Conservation (phyloP, 2,888 invertebrate genomes). For the Miltochrista miniata region DNA sequence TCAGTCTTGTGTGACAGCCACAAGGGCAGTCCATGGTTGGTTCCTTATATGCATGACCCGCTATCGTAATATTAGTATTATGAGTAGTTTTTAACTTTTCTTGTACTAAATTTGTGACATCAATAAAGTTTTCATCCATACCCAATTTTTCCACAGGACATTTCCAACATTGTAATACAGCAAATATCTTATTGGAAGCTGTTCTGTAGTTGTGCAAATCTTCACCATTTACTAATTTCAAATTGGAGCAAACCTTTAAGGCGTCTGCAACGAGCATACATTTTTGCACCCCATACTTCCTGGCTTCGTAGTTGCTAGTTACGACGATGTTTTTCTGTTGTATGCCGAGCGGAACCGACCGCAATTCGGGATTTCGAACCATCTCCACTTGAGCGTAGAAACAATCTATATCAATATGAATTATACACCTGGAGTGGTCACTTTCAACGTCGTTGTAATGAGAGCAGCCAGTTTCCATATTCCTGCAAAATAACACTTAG, state of each 20-base stretch:
- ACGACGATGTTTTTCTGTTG: constrained; percentile 94
- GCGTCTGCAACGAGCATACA: constrained; percentile 92
- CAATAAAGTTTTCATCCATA: constrained; percentile 93
- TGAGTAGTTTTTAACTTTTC: constrained; percentile 73
- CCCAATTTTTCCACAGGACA: constrained; percentile 91
- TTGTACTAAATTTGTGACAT: constrained; percentile 88
- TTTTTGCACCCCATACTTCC: constrained; percentile 89
- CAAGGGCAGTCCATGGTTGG: constrained; percentile 86
- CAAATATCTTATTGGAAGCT: constrained; percentile 90
- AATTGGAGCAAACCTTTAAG: constrained; percentile 87
- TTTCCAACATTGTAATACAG: constrained; percentile 88
- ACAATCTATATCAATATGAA: constrained; percentile 93
- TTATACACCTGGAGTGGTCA: constrained; percentile 87
- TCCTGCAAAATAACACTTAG: constrained; percentile 65
- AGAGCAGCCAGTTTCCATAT: constrained; percentile 77
- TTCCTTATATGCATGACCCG: constrained; percentile 85
- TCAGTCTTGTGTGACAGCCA: constrained; percentile 88
- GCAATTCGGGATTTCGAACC: constrained; percentile 87
- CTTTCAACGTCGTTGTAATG: constrained; percentile 61
- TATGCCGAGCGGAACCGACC: constrained; percentile 88
- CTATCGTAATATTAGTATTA: constrained; percentile 58
- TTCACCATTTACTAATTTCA: constrained; percentile 91
- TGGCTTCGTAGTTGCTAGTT: constrained; percentile 92
- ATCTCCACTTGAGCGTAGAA: constrained; percentile 95
- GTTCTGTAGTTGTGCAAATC: constrained; percentile 92